Evolutionary conservation across 1,140 invertebrate species (phyloP).

Genomic region (Trichonephila clavata): DNA sequence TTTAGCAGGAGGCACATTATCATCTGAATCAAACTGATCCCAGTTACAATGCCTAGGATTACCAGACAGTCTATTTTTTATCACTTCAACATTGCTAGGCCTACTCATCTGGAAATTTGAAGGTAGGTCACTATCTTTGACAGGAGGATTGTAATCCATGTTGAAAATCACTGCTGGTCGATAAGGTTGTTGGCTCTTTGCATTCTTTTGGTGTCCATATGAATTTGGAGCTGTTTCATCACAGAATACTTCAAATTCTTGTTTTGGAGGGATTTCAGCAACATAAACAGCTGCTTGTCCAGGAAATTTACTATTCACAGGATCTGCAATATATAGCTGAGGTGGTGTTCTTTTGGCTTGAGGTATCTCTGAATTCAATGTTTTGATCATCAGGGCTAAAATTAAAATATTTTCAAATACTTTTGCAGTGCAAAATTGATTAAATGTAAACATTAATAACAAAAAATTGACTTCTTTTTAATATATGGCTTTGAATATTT

Average conservation of each 20-base stretch:
- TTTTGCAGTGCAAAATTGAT: neutral
- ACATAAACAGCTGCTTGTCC: slow-evolving; percentile 69
- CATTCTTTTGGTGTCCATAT: slow-evolving; percentile 52
- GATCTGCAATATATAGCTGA: slow-evolving; percentile 63
- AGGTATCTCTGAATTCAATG: slow-evolving; percentile 58
- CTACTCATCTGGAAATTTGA: slow-evolving; percentile 24
- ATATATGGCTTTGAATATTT: too few relatives aligned
- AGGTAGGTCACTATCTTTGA: slow-evolving; percentile 29
- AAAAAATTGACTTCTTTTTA: neutral
- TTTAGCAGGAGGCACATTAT: slow-evolving; percentile 55
- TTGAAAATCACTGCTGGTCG: slow-evolving; percentile 61
- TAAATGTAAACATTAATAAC: neutral
- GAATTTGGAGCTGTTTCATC: slow-evolving; percentile 55
- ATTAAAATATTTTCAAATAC: neutral
- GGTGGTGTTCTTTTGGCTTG: slow-evolving; percentile 66
- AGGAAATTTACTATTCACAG: slow-evolving; percentile 60
- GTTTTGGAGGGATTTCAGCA: slow-evolving; percentile 63
- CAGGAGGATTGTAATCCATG: slow-evolving; percentile 25
- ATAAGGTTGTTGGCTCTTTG: slow-evolving; percentile 27
- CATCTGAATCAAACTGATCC: slow-evolving; percentile 70
- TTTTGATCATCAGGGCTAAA: slow-evolving; percentile 60
- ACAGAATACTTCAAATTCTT: slow-evolving; percentile 69
- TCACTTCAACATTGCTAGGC: slow-evolving; percentile 65
- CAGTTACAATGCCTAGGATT: slow-evolving; percentile 60
- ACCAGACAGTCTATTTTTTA: slow-evolving; percentile 60